Evolutionary conservation across 1,140 invertebrate genomes (phyloP), one percentile per base, ranked within the genome.

Genomic region (Ceratitis capitata): DNA sequence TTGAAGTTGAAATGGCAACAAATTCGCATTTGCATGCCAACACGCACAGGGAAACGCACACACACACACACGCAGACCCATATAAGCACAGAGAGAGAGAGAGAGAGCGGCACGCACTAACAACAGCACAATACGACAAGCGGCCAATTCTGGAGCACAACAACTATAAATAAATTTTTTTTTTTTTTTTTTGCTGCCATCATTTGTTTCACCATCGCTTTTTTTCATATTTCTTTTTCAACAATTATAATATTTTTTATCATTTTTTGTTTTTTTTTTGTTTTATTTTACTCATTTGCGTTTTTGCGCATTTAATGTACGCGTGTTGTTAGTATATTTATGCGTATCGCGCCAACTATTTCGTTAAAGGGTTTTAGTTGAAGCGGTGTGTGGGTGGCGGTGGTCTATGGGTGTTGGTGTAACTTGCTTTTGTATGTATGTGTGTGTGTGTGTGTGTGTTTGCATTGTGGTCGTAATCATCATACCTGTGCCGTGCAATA

Each of bases 11-110:
- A 78, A 78, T 78, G 39, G 69, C 69, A 78, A 78, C 35, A 47
- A 78, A 78, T 78, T 78, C 69, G 39, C 69, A 78, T 78, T 78
- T 45, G 39, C 69, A 78, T 78, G 69, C 69, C 69, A 78, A 78
- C 69, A 78, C 39, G 69, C 69, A 78, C n/a, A 78, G 16, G 39
- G 39, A 45, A 19, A n/a, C 69, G 16, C 29, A 39, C 29, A 26
- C n/a, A 19, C 2, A 45, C n/a, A 78, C 4, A 78, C 9, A 19
- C 69, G 26, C n/a, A 19, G 16, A 42, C n/a, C 56, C 23, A 7
- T 58, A 58, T 49, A 58, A 16, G 19, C 19, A 64, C 14, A 64
- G n/a, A n/a, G n/a, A n/a, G n/a, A n/a, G n/a, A n/a, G n/a, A n/a
- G n/a, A n/a, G n/a, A n/a, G n/a, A n/a, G n/a, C n/a, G n/a, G n/a